Evolutionary conservation across 2,888 invertebrate genomes (phyloP).

Genomic region (Netelia melanura): DNA sequence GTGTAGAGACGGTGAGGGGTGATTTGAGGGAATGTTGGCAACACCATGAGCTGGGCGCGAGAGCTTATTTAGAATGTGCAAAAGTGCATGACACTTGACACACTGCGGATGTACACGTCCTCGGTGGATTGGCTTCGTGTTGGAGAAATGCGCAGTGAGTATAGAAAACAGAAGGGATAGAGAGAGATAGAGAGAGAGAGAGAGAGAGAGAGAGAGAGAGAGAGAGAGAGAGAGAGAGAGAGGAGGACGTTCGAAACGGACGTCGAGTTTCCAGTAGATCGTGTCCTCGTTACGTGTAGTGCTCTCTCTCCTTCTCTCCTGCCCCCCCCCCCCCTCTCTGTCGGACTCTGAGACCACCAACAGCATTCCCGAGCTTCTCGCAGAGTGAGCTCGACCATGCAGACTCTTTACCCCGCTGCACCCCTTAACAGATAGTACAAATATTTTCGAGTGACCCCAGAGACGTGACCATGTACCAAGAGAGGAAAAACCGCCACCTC

Average conservation of each 20-base stretch:
- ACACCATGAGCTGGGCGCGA: constrained; percentile 22
- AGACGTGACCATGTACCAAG: constrained; percentile 59
- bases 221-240: constrained; percentile 58
- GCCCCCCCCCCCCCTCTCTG: not conserved
- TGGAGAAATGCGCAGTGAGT: constrained; percentile 50
- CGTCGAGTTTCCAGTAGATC: constrained; percentile 64
- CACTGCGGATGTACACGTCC: constrained; percentile 65
- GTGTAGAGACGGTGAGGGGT: constrained; percentile 12
- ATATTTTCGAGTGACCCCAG: constrained; percentile 73
- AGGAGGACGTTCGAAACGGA: constrained; percentile 29
- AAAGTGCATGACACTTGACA: constrained; percentile 75
- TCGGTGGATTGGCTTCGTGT: constrained; percentile 65
- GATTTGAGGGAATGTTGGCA: constrained; percentile 19
- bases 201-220: constrained; percentile 51
- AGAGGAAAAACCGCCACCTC: constrained; percentile 58
- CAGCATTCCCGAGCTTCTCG: constrained; percentile 62
- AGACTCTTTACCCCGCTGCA: constrained; percentile 41
- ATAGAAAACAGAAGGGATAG: constrained; percentile 55
- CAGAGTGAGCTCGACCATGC: constrained; percentile 23
- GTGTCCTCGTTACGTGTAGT: constrained; percentile 78
- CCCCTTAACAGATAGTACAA: constrained; percentile 73
- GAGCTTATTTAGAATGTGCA: constrained; percentile 74
- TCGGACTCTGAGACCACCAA: constrained; percentile 22
- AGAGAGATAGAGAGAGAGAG: constrained; percentile 62
- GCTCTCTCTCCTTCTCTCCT: constrained; percentile 52